phyloP scores from a whole-genome alignment of 2,888 invertebrate species.

The Thelaira solivaga region DNA sequence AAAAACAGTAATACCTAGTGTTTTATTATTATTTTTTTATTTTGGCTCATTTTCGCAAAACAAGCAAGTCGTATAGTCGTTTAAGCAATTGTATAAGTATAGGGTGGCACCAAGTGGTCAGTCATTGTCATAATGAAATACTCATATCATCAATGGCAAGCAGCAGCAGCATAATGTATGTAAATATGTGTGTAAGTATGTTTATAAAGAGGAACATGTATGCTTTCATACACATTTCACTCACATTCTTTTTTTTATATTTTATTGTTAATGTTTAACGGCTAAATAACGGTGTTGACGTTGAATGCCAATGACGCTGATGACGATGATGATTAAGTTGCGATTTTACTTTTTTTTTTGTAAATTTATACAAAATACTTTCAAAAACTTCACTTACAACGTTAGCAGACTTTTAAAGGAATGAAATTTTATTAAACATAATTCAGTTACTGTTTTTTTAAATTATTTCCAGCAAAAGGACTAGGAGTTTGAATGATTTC shows the following conservation, averaged over 20 bases:
- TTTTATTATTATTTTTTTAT: slow-evolving; percentile 7
- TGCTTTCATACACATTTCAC: background rate
- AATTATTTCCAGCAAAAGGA: too few species aligned
- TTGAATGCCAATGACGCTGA: slow-evolving; percentile 60
- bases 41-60: slow-evolving; percentile 42
- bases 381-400: slow-evolving; percentile 1
- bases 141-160: slow-evolving; percentile 32
- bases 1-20: slow-evolving; percentile 32
- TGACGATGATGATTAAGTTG: slow-evolving; percentile 55
- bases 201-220: background rate
- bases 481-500: too few species aligned
- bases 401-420: background rate
- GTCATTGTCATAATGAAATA: slow-evolving; percentile 44
- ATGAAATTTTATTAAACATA: background rate
- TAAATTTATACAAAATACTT: slow-evolving; percentile 18
- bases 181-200: too few species aligned
- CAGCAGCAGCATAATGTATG: slow-evolving; percentile 4
- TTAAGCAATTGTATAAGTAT: slow-evolving; percentile 39
- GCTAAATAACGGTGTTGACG: slow-evolving; percentile 62
- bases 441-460: too few species aligned
- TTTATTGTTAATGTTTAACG: slow-evolving; percentile 58
- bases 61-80: slow-evolving; percentile 23
- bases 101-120: slow-evolving; percentile 51
- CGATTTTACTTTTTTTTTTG: slow-evolving; percentile 13
- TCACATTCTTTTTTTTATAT: slow-evolving; percentile 34